Evolutionary conservation across 53 echinoderm and acorn worm genomes (phyloP), one percentile per base, ranked within the genome.

Genomic region (Stichopus horrens): DNA sequence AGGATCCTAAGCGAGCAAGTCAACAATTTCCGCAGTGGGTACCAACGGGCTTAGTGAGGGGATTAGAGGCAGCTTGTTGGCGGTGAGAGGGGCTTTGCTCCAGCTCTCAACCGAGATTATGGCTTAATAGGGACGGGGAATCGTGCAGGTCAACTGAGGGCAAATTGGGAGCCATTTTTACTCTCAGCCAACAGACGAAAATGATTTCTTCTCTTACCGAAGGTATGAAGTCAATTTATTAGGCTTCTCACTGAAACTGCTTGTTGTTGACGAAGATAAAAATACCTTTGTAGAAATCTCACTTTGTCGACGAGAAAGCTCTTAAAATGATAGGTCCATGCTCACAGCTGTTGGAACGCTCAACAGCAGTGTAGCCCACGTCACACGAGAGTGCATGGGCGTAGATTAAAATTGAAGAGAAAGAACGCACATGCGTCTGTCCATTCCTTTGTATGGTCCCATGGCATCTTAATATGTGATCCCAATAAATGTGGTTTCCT

Each of bases 21-120:
- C 81, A 81, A 81, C 81, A 19, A 81, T 81, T 81, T 81, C 81
- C 81, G 54, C 54, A 57, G 57, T 81, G 58, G 77, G 77, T 53
- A 53, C 52, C 4, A 54, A 53, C 4, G 54, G 81, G 81, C 81
- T 81, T 81, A 81, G 81, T 81, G 54, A 58, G 58, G 81, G 81
- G 57, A 81, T 81, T 81, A 81, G 57, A 8, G 56, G 57, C 57
- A 81, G 81, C 55, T 81, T 18, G 57, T 56, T 81, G 20, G 23
- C 58, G 81, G 81, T 57, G 57, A 56, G 81, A 81, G 58, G 56
- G 37, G 57, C 56, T 57, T 54, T 81, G 54, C 56, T 11, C 58
- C 81, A 57, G 54, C 57, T 81, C 81, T 56, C 9, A 21, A 81
- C 20, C 11, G 81, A 56, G 56, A 81, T 56, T 81, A 79, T 23